Conservation (phyloP, 2,797 vertebrate genomes). For the Brachyrhaphis roseni region DNA sequence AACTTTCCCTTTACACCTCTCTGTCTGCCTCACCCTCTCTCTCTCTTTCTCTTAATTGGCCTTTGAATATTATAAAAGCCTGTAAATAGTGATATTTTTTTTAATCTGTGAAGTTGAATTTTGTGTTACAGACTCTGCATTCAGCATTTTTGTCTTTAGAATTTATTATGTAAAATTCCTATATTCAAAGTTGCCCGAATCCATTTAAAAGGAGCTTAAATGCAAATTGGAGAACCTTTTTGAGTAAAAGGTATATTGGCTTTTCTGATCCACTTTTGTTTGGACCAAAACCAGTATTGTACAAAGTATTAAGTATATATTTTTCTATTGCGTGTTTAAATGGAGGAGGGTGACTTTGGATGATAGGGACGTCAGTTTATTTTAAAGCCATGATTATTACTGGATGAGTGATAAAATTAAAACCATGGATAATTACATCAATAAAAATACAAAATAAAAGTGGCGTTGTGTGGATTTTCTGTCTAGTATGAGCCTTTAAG, state of each 20-base stretch:
- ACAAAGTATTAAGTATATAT: constrained; percentile 99
- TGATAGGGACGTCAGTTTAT: constrained; percentile 99
- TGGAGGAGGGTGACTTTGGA: constrained; percentile 99
- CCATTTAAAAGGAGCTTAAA: constrained; percentile 99
- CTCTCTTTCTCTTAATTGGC: constrained; percentile 86
- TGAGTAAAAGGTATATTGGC: constrained; percentile 98
- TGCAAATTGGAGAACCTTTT: constrained; percentile 99
- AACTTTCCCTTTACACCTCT: constrained; percentile 59
- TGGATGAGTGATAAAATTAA: constrained; percentile 98
- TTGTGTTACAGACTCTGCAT: constrained; percentile 89
- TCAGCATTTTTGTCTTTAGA: constrained; percentile 96
- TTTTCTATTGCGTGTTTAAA: constrained; percentile 99
- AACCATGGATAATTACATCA: constrained; percentile 99
- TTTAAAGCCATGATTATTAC: constrained; percentile 99
- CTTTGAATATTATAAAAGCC: constrained; percentile 91
- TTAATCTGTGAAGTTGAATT: constrained; percentile 96
- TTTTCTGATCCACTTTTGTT: constrained; percentile 99
- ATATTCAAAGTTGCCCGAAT: constrained; percentile 99
- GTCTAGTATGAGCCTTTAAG: background rate
- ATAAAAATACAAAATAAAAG: constrained; percentile 89
- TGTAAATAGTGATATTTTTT: constrained; percentile 94
- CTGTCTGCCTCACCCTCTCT: constrained; percentile 48
- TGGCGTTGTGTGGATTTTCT: background rate
- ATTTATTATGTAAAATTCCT: constrained; percentile 99
- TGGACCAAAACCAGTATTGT: constrained; percentile 99